A percentile compares a stretch with the other conserved stretches of the same genome.
phyloP scores from a whole-genome alignment of 2,888 invertebrate species.

The Andrena hattorfiana region DNA sequence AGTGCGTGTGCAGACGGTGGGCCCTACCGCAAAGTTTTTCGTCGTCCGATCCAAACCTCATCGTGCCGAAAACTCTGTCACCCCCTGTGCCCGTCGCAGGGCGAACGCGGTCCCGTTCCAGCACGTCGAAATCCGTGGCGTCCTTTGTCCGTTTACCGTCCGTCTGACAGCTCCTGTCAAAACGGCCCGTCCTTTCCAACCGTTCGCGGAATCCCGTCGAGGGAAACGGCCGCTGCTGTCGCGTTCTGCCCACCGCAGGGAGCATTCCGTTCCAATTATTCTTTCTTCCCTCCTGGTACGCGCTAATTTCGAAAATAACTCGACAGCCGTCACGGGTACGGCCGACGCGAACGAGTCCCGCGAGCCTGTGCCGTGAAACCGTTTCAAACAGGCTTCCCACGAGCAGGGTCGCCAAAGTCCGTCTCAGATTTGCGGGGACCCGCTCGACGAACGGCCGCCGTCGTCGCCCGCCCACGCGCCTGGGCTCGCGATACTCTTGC shows the following conservation, averaged over 20 bases:
- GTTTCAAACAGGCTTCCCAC: background rate
- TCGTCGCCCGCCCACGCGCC: conserved; percentile 25
- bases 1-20: conserved; percentile 52
- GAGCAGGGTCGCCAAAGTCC: background rate
- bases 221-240: conserved; percentile 42
- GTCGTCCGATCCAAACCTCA: conserved; percentile 55
- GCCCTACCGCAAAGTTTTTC: conserved; percentile 66
- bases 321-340: background rate
- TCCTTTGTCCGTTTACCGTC: conserved; percentile 70
- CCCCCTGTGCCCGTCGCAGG: conserved; percentile 49
- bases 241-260: conserved; percentile 25
- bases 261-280: conserved; percentile 24
- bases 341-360: background rate
- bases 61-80: conserved; percentile 56
- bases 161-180: conserved; percentile 76
- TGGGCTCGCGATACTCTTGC: conserved; percentile 37
- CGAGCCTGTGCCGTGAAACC: conserved; percentile 9
- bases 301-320: conserved; percentile 42
- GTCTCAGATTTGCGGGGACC: conserved; percentile 22
- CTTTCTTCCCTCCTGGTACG: conserved; percentile 25
- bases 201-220: conserved; percentile 58
- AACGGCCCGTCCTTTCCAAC: conserved; percentile 61
- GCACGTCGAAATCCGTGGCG: conserved; percentile 57
- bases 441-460: conserved; percentile 21
- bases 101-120: conserved; percentile 44